These are phyloP conservation scores for Zosterops borbonicus DNA, from an alignment of 2,113 vertebrate species.

Conservation along the genomic window DNA sequence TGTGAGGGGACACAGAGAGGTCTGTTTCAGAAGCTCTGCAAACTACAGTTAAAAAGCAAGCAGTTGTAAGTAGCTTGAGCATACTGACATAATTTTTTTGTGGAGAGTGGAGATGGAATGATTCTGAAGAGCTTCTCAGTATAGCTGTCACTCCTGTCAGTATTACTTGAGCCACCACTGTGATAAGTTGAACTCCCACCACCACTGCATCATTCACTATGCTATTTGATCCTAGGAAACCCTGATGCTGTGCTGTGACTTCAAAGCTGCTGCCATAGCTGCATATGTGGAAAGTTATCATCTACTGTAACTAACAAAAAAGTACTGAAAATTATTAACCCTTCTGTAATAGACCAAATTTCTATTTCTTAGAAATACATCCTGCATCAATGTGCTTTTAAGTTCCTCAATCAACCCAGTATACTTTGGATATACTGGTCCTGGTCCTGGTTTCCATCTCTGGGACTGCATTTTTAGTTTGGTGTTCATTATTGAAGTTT, in stretches of 20 bases:
- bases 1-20: not conserved
- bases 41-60: not conserved
- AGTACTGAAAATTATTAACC: not conserved
- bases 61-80: not conserved
- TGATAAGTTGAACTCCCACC: conserved; percentile 19
- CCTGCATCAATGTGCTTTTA: not conserved
- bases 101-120: not conserved
- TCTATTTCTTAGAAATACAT: not conserved
- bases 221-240: conserved; percentile 50
- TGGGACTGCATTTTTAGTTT: not conserved
- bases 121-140: not conserved
- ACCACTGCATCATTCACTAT: conserved; percentile 4
- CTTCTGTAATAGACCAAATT: not conserved
- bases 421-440: not conserved
- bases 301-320: not conserved
- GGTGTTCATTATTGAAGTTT: not conserved
- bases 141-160: conserved; percentile 4
- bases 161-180: conserved; percentile 26
- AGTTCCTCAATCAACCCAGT: not conserved
- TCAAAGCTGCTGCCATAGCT: conserved; percentile 40
- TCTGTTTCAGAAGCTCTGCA: not conserved
- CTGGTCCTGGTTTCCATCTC: not conserved
- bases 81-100: not conserved
- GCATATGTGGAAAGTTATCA: not conserved
- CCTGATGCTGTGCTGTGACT: conserved; percentile 11